These are phyloP conservation scores for Phytoseiulus persimilis DNA, from an alignment of 2,888 invertebrate species.

Conservation along the genomic window DNA sequence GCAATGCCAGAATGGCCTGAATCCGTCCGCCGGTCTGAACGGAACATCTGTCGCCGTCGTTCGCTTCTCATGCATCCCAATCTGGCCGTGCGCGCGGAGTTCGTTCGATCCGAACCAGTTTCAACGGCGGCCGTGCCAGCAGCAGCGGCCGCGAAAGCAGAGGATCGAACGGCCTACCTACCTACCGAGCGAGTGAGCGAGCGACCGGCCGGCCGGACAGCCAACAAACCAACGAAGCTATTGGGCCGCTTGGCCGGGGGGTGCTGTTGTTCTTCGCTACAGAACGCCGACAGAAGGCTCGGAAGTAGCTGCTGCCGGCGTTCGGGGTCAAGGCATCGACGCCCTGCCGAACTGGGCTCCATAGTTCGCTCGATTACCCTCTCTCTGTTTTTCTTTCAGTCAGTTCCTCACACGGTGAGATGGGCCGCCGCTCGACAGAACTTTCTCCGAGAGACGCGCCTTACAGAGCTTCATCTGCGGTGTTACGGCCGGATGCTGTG, in stretches of 20 bases:
- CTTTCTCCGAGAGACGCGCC: background rate
- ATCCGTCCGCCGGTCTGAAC: background rate
- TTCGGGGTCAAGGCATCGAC: constrained; percentile 5
- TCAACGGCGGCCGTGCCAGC: background rate
- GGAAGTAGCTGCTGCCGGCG: background rate
- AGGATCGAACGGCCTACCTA: too few species aligned
- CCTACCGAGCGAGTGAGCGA: too few species aligned
- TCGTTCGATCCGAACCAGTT: constrained; percentile 6
- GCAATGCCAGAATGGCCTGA: background rate
- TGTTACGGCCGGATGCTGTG: background rate
- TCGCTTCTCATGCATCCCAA: background rate
- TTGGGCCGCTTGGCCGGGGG: background rate
- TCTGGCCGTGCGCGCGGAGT: background rate
- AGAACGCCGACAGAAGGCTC: background rate
- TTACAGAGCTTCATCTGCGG: background rate
- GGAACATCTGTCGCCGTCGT: background rate
- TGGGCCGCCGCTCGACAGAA: background rate
- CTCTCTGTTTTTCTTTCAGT: background rate
- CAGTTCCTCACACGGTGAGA: background rate
- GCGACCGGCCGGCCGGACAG: background rate
- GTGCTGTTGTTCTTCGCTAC: constrained; percentile 5
- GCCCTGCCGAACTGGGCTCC: background rate
- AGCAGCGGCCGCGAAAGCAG: background rate
- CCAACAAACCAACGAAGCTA: background rate
- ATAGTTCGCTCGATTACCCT: background rate